Percentiles rank a stretch among this genome's conserved stretches.
Evolutionary conservation across 2,113 vertebrate genomes (phyloP).

Genomic region (Prietella phreatophila): DNA sequence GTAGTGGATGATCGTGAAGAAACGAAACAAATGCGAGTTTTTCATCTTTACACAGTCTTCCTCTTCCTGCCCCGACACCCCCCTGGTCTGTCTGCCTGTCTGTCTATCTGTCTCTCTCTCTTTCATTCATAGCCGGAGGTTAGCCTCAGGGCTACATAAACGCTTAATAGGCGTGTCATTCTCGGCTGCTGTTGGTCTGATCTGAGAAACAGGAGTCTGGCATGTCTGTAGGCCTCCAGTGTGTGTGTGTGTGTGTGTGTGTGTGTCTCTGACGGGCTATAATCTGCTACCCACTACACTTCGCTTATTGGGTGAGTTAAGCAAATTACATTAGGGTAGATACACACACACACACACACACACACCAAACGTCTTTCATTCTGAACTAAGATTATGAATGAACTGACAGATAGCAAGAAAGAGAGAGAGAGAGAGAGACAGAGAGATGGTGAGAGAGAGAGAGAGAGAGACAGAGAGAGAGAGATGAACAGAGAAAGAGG

Average conservation of each 20-base stretch:
- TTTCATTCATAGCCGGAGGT: constrained; percentile 45
- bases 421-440: neutral
- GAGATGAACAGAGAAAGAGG: neutral
- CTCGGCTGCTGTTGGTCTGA: constrained; percentile 37
- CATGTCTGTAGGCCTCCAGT: constrained; percentile 23
- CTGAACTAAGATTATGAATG: neutral
- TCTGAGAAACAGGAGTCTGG: constrained; percentile 9
- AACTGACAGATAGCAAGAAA: neutral
- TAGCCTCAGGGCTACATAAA: constrained; percentile 55
- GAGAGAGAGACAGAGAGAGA: too few relatives aligned
- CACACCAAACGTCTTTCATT: neutral
- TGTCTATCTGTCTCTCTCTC: constrained; percentile 15
- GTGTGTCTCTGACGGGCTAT: constrained; percentile 34
- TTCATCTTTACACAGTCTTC: too few relatives aligned
- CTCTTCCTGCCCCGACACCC: neutral
- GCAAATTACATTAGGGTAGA: constrained; percentile 94
- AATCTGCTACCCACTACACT: constrained; percentile 81
- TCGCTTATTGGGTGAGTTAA: constrained; percentile 78
- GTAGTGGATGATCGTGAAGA: neutral
- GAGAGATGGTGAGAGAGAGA: neutral
- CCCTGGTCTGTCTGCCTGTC: neutral
- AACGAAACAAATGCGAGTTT: neutral
- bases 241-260: constrained; percentile 30
- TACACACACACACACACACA: constrained; percentile 56
- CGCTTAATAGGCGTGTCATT: constrained; percentile 53